Base-by-base conservation (phyloP, 2,113 vertebrate genomes). In the Lamprotornis superbus region DNA sequence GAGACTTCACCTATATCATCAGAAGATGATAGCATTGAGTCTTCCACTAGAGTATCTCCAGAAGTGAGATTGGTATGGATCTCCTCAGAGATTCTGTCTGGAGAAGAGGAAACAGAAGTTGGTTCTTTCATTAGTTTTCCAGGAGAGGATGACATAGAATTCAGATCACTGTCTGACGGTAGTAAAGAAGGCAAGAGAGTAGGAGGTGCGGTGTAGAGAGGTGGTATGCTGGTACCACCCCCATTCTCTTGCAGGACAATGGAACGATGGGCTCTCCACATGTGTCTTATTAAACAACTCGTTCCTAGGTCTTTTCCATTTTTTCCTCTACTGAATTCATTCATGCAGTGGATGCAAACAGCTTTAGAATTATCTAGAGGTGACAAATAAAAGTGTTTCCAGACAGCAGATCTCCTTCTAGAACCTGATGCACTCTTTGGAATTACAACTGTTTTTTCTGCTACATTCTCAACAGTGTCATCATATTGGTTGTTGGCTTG, bases 351-450 rank as follows among this genome's bases (percentile, higher is more conserved):
- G 91, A 99, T 98, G 37, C 99, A 99, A n/a, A 99, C 99, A 12
- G 99, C 99, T 98, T 99, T 99, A 90, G 99, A 99, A 96, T 97
- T 99, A 97, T 99, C 99, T 39, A 98, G 95, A 40, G 99, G 99
- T 0, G 99, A 99, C 94, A 99, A 98, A 97, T 99, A 99, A 92
- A 99, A 99, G 95, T 99, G 99, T 96, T 99, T 99, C 99, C 99
- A 99, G 46, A 99, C 99, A 31, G 99, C 99, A 4, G 99, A 99
- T 79, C 99, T 97, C 88, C 99, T 98, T 39, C 99, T 98, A 46
- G 99, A 99, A 92, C 98, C 99, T 0, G 98, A 96, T 22, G 97
- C 94, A 77, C 97, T 98, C 98, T 98, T 99, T 35, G 98, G 98
- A 78, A 98, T 98, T 25, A 98, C 97, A 20, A 98, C 94, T 93